Evolutionary conservation across 1,140 invertebrate genomes (phyloP), one percentile per base, ranked within the genome.

Genomic region (Rhagoletis pomonella): DNA sequence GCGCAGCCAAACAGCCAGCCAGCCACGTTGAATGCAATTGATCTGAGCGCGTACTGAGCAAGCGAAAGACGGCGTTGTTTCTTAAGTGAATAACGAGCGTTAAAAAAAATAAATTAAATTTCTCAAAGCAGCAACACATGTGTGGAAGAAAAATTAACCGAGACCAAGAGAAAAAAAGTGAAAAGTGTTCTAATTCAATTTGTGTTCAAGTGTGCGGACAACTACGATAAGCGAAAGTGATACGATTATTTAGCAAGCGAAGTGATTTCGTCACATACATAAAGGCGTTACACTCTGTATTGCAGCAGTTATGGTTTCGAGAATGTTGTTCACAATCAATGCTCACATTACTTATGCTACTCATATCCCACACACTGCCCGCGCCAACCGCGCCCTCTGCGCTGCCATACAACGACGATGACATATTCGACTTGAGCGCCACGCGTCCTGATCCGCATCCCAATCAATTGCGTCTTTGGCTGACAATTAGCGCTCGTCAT

Each of bases 381-480:
- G 42, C 3, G 42, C 73, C 19, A 10, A 55, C 1, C n/a, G 9
- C n/a, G 2, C 17, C 10, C 9, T 50, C 73, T 0, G 59, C 84
- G 29, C 84, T 60, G 29, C 55, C 84, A 1, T 85, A 85, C 59
- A 55, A 62, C 58, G 60, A 85, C 7, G 59, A 42, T 42, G 84
- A 85, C 58, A 62, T 85, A 62, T 3, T 59, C 50, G 88, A 87
- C 69, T 67, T n/a, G n/a, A n/a, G n/a, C n/a, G n/a, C n/a, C n/a
- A n/a, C n/a, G n/a, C n/a, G n/a, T n/a, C n/a, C n/a, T n/a, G n/a
- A n/a, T n/a, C n/a, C n/a, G n/a, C n/a, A n/a, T n/a, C n/a, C n/a
- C n/a, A n/a, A n/a, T n/a, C n/a, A n/a, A n/a, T n/a, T n/a, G n/a
- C n/a, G n/a, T n/a, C n/a, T n/a, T n/a, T n/a, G n/a, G n/a, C n/a